Evolutionary conservation across 2,797 vertebrate species (phyloP).

Genomic region (Hozukius guyotensis): DNA sequence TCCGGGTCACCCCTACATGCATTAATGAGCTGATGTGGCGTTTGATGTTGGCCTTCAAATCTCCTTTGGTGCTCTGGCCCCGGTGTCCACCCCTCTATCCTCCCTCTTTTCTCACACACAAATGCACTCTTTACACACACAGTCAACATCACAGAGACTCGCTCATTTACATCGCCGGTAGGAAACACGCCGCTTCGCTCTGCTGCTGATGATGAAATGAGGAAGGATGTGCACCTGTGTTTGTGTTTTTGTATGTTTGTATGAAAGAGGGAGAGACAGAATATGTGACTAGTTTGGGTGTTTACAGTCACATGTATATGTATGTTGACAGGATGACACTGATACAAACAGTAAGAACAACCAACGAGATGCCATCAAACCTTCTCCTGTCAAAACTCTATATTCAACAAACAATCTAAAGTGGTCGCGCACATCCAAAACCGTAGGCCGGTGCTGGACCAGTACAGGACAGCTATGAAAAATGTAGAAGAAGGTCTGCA

Average conservation of each 20-base stretch:
- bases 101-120: slow-evolving; percentile 33
- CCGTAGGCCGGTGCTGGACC: too few species aligned
- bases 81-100: slow-evolving; percentile 51
- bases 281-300: neutral
- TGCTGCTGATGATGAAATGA: slow-evolving; percentile 53
- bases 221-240: slow-evolving; percentile 26
- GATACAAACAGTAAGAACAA: neutral
- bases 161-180: slow-evolving; percentile 59
- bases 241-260: slow-evolving; percentile 27
- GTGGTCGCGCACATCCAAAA: too few species aligned
- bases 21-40: slow-evolving; percentile 75
- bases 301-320: slow-evolving; percentile 14
- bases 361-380: neutral
- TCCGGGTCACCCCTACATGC: slow-evolving; percentile 69
- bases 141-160: slow-evolving; percentile 41
- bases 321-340: slow-evolving; percentile 10
- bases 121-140: slow-evolving; percentile 24
- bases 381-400: neutral
- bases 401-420: neutral
- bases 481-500: too few species aligned
- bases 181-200: slow-evolving; percentile 20
- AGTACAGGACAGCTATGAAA: too few species aligned
- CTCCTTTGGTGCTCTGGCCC: slow-evolving; percentile 68
- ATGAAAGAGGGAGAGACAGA: neutral
- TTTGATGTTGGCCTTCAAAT: slow-evolving; percentile 81